Percentiles rank a stretch among this genome's conserved stretches.
Conservation (phyloP, 2,888 invertebrate species). For the Phrixothrix hirtus region DNA sequence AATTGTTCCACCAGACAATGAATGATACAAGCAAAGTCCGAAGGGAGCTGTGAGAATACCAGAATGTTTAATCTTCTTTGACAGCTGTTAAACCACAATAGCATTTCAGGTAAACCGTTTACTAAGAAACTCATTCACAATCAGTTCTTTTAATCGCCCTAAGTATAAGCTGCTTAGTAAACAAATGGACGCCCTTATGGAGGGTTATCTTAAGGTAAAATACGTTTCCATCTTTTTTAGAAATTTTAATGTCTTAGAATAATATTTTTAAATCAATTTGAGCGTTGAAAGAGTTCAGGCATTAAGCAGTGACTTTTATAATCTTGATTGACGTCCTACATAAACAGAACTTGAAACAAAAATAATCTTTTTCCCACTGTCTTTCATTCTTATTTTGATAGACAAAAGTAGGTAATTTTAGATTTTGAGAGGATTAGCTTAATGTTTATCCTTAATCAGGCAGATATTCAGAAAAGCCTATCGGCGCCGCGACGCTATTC, state of each 20-base stretch:
- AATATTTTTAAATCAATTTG: conserved; percentile 7
- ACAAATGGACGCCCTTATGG: conserved; percentile 19
- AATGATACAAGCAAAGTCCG: neutral
- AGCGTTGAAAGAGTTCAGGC: neutral
- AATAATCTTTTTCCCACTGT: conserved; percentile 1
- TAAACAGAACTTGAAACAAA: conserved; percentile 14
- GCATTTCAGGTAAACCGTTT: conserved; percentile 38
- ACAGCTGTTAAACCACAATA: conserved; percentile 32
- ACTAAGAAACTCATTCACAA: conserved; percentile 36
- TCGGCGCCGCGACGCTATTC: conserved; percentile 22
- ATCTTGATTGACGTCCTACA: conserved; percentile 9
- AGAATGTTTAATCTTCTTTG: conserved; percentile 24
- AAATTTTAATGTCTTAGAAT: conserved; percentile 7
- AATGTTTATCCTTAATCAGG: conserved; percentile 3
- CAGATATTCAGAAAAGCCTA: conserved; percentile 13
- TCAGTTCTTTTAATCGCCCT: conserved; percentile 35
- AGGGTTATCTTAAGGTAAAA: neutral
- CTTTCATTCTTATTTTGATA: neutral
- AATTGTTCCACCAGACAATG: neutral
- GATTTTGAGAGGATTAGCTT: neutral
- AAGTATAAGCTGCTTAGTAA: conserved; percentile 37
- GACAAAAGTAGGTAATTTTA: neutral
- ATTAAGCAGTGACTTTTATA: conserved; percentile 10
- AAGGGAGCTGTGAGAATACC: conserved; percentile 2
- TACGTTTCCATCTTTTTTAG: conserved; percentile 3